A percentile compares a stretch with the other conserved stretches of the same genome.
These are phyloP conservation scores for Agelaius phoeniceus DNA, from an alignment of 2,113 vertebrate species.

Conservation along the genomic window DNA sequence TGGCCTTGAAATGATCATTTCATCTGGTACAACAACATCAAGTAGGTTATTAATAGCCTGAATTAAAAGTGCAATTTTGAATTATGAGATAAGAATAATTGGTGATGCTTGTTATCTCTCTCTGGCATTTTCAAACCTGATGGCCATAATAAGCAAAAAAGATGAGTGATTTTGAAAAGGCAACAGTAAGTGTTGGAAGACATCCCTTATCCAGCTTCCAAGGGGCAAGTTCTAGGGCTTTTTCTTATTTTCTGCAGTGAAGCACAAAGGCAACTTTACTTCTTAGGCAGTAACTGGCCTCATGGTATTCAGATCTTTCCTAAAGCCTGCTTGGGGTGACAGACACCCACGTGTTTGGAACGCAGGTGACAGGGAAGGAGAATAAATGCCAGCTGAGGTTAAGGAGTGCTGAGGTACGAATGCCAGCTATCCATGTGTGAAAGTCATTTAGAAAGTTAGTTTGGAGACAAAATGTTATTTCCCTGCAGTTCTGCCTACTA, in stretches of 20 bases:
- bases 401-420: not conserved
- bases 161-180: not conserved
- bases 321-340: not conserved
- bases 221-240: not conserved
- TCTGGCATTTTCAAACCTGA: not conserved
- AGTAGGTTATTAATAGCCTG: conserved; percentile 33
- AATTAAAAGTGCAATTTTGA: not conserved
- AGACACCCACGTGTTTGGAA: not conserved
- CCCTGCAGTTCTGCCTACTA: not conserved
- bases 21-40: not conserved
- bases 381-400: not conserved
- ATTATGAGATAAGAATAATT: conserved; percentile 50
- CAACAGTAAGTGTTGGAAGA: not conserved
- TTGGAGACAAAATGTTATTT: not conserved
- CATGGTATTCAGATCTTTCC: not conserved
- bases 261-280: conserved; percentile 3
- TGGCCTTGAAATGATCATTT: not conserved
- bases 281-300: not conserved
- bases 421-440: not conserved
- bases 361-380: not conserved
- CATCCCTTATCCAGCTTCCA: not conserved
- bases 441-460: not conserved
- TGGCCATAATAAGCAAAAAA: not conserved
- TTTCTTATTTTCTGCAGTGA: not conserved
- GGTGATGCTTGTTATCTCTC: conserved; percentile 9